Base-by-base conservation (phyloP, 92 coral and sea anemone genomes). In the Montipora capitata region DNA sequence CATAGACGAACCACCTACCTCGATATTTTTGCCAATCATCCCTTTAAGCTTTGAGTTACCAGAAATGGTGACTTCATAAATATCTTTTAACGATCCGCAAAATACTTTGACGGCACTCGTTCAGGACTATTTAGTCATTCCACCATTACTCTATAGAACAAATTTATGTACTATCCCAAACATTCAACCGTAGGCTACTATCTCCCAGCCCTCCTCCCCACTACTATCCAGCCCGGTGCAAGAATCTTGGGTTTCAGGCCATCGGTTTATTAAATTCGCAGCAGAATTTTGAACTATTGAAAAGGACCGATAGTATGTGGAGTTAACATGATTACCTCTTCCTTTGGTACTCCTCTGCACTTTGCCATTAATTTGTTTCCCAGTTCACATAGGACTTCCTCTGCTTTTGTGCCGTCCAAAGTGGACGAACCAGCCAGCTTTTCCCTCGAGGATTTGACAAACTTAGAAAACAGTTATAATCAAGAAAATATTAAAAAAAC, bases 371-470 rank as follows among this genome's bases (percentile, higher is more conserved):
- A 70, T 82, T 62, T 82, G 52, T 70, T 63, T 6, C 79, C 87
- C 39, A 82, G 68, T 82, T 82, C 71, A 15, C 68, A 2, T 71
- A 82, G n/a, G 79, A 40, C 43, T 12, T 82, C 58, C 57, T 51
- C 69, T 35, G 87, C 87, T 10, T 71, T 82, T 1, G 16, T 71
- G 78, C 87, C 70, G 77, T 82, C 39, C 70, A 56, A 12, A 76
- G 79, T 10, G 15, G 87, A 82, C 68, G 77, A 82, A 70, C 58
- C 61, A 7, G 87, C 54, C 44, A 57, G 79, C 79, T 82, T 70
- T 79, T 82, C 54, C 70, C 79, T 40, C 35, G 78, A 82, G 57
- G 87, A 82, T 51, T 57, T 82, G 58, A 82, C 70, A 70, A 82
- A 82, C 87, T 82, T 77, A 70, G 12, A 82, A 76, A 76, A 40